Evolutionary conservation across 2,888 invertebrate species (phyloP), one percentile per base, ranked within the genome.

Genomic region (Thecophora atra): DNA sequence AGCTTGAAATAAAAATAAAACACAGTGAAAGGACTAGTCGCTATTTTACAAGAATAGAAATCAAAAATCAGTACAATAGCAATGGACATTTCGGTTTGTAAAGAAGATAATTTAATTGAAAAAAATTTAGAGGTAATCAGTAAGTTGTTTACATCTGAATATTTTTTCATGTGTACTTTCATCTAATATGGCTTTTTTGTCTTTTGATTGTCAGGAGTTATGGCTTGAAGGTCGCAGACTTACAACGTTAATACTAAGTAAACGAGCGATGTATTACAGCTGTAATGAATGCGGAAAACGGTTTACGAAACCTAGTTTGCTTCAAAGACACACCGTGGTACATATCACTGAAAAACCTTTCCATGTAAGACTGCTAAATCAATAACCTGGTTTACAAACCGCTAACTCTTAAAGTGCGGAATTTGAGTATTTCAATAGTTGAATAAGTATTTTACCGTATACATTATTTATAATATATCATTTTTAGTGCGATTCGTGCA

Each of bases 361-460:
- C 69, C 56, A 68, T 56, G 80, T 80, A 73, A 76, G 74, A 47
- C 11, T 47, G 6, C 47, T 5, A 47, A 47, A 47, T 44, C 13
- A 47, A 11, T 37, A 37, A 37, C 37, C n/a, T n/a, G n/a, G n/a
- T 37, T 37, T 37, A 2, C 7, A 37, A 37, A 8, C 6, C 11
- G 6, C 6, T 37, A 37, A 37, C 11, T 37, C 11, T 37, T 37
- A 1, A 62, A 17, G 8, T 24, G 42, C 42, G 3, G 2, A 15
- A 62, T n/a, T 62, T 62, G 30, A 62, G 13, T 62, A 24, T 37
- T 37, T 30, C 30, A 8, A 4, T n/a, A 77, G 94, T 98, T 87
- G 96, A 97, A 80, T 98, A 98, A 86, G 98, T 98, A 89, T 97
- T 98, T 89, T 94, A n/a, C n/a, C n/a, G n/a, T n/a, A n/a, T n/a